Evolutionary conservation across 2,113 vertebrate species (phyloP).

Genomic region (Otocyon megalotis): DNA sequence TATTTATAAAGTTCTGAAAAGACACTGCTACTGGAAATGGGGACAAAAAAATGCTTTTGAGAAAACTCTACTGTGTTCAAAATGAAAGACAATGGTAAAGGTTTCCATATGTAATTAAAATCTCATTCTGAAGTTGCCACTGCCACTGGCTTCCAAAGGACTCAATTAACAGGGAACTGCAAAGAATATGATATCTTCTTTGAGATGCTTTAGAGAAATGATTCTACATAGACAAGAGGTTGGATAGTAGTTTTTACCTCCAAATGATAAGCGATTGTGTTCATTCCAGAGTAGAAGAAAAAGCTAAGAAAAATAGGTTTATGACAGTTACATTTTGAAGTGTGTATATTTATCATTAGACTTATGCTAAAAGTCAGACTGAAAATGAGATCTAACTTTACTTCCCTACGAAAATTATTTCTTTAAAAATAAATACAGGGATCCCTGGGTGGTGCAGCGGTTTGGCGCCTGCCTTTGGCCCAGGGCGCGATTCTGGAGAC

Average conservation of each 20-base stretch:
- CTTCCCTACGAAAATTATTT: slow-evolving; percentile 31
- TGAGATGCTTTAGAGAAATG: slow-evolving; percentile 63
- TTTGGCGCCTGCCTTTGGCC: too few species aligned
- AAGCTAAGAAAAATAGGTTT: slow-evolving; percentile 52
- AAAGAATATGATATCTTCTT: slow-evolving; percentile 66
- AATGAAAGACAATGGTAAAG: slow-evolving; percentile 62
- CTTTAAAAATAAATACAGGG: slow-evolving; percentile 28
- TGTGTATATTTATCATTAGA: slow-evolving; percentile 50
- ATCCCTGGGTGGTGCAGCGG: too few species aligned
- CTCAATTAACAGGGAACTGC: slow-evolving; percentile 66
- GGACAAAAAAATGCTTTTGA: not conserved
- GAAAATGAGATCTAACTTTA: slow-evolving; percentile 44
- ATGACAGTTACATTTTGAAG: slow-evolving; percentile 52
- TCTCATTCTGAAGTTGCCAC: slow-evolving; percentile 69
- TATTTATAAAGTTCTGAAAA: slow-evolving; percentile 78
- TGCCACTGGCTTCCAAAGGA: slow-evolving; percentile 52
- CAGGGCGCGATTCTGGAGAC: too few species aligned
- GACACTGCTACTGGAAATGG: slow-evolving; percentile 45
- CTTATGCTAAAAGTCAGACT: slow-evolving; percentile 12
- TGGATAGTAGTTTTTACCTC: slow-evolving; percentile 60
- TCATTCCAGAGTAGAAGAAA: slow-evolving; percentile 49
- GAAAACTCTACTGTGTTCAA: slow-evolving; percentile 66
- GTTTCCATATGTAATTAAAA: slow-evolving; percentile 70
- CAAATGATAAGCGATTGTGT: slow-evolving; percentile 65
- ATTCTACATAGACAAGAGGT: slow-evolving; percentile 51